Evolutionary conservation across 2,888 invertebrate species (phyloP).

Genomic region (Allophyes oxyacanthae): DNA sequence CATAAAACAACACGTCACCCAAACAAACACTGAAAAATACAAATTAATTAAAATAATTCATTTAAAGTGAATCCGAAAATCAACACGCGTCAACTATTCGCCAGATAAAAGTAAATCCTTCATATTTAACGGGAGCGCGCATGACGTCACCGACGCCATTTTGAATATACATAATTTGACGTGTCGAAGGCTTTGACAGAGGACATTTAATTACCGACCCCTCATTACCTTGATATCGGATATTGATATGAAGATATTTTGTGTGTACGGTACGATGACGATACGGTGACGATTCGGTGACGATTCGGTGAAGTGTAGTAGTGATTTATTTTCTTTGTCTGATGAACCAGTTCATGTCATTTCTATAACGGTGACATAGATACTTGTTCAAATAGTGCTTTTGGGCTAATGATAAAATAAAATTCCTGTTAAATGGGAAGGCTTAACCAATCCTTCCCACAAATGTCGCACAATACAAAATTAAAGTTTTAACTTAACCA

Average conservation of each 20-base stretch:
- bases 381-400: too few relatives aligned
- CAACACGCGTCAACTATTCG: slow-evolving; percentile 59
- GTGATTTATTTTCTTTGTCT: too few relatives aligned
- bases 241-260: slow-evolving; percentile 75
- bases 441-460: too few relatives aligned
- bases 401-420: too few relatives aligned
- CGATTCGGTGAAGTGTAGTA: too few relatives aligned
- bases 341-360: too few relatives aligned
- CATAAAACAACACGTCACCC: too few relatives aligned
- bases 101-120: slow-evolving; percentile 70
- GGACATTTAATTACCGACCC: slow-evolving; percentile 88
- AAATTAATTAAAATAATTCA: slow-evolving; percentile 34
- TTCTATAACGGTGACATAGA: too few relatives aligned
- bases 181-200: slow-evolving; percentile 83
- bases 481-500: too few relatives aligned
- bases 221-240: slow-evolving; percentile 87
- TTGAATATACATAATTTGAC: slow-evolving; percentile 83
- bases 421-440: too few relatives aligned
- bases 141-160: slow-evolving; percentile 80
- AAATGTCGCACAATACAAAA: too few relatives aligned
- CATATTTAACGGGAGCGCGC: slow-evolving; percentile 54
- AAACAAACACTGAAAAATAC: slow-evolving; percentile 9
- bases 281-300: slow-evolving; percentile 7
- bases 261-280: slow-evolving; percentile 50
- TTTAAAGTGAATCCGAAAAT: slow-evolving; percentile 36